Percentiles rank a stretch among this genome's conserved stretches.
These are phyloP conservation scores for Eulemur albifrons DNA, from an alignment of 2,797 vertebrate genomes.

Conservation along the genomic window DNA sequence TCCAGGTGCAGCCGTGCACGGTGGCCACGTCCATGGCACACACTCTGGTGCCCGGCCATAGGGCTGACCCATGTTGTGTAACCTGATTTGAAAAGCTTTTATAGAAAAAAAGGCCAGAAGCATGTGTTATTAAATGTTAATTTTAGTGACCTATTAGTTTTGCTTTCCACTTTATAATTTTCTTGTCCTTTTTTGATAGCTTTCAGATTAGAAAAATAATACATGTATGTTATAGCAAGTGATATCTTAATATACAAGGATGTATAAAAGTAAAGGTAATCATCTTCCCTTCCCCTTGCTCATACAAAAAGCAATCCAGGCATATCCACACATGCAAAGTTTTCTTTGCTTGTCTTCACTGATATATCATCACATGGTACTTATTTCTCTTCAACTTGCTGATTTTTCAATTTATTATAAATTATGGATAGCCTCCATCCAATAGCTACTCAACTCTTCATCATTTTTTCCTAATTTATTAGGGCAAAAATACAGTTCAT, in stretches of 20 bases:
- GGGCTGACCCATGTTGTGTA: background rate
- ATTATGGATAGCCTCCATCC: background rate
- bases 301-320: background rate
- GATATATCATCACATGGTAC: background rate
- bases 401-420: background rate
- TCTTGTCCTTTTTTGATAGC: background rate
- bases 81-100: background rate
- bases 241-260: background rate
- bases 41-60: background rate
- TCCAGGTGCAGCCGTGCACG: background rate
- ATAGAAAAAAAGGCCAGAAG: background rate
- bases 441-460: background rate
- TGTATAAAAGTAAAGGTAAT: background rate
- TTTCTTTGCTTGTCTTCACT: background rate
- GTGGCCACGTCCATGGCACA: background rate
- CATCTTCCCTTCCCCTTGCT: background rate
- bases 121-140: background rate
- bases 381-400: background rate
- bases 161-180: background rate
- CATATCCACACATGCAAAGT: accelerated
- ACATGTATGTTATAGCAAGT: background rate
- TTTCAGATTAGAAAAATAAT: slow-evolving; percentile 1
- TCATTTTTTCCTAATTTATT: background rate
- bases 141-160: background rate
- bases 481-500: background rate